phyloP scores from a whole-genome alignment of 2,888 invertebrate species.

The Stegophylla sp. region DNA sequence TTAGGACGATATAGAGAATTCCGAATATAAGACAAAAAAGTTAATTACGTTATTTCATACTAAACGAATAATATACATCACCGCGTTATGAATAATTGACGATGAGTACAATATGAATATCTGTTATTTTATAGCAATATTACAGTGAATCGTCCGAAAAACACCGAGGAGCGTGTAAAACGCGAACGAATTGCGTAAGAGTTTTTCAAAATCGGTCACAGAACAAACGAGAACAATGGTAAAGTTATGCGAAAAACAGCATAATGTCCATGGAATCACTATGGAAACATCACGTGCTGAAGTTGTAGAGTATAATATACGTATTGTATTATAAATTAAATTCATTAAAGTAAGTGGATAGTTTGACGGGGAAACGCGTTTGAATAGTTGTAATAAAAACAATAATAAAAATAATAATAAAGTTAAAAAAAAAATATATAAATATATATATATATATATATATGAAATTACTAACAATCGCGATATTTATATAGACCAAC shows the following conservation, averaged over 20 bases:
- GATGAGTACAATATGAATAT: too few species aligned
- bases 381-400: slow-evolving; percentile 34
- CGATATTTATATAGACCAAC: slow-evolving; percentile 3
- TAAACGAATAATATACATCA: background rate
- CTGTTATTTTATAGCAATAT: too few species aligned
- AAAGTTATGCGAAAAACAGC: too few species aligned
- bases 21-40: too few species aligned
- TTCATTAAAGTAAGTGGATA: slow-evolving; percentile 23
- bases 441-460: background rate
- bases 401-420: slow-evolving; percentile 40
- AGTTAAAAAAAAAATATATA: slow-evolving; percentile 6
- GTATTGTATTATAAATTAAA: slow-evolving; percentile 33
- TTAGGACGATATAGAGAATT: too few species aligned
- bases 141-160: too few species aligned
- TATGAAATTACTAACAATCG: slow-evolving; percentile 10
- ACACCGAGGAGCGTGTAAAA: too few species aligned
- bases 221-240: too few species aligned
- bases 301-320: too few species aligned
- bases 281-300: background rate
- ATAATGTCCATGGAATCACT: background rate
- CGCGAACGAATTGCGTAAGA: too few species aligned
- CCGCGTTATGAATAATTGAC: background rate
- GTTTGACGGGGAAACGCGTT: slow-evolving; percentile 9
- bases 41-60: too few species aligned
- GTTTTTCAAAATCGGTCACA: too few species aligned